Evolutionary conservation across 2,797 vertebrate genomes (phyloP), one percentile per base, ranked within the genome.

Genomic region (Limnodromus scolopaceus): DNA sequence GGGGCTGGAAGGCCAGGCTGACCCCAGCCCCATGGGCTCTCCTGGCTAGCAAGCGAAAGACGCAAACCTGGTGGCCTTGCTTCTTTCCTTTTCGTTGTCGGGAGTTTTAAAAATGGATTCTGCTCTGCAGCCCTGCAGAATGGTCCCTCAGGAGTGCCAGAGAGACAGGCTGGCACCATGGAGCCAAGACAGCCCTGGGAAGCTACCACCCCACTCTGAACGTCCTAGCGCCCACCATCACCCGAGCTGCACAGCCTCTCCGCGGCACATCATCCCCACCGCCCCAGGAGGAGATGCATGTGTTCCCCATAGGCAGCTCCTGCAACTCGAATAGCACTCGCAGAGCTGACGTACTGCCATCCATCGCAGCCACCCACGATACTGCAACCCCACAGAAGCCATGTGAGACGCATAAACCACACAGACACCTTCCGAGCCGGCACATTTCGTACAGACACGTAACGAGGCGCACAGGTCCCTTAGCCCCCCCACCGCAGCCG

Each of bases 231-330:
- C 96, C 95, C 96, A 97, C 96, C 96, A 96, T 85, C 96, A 97
- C 96, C 96, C 96, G 96, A 97, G 96, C 96, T 97, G 96, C 96
- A 97, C 96, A 96, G 96, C 96, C 95, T 97, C 96, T 97, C 96
- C 96, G 96, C 96, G 96, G 96, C 96, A 97, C 96, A 97, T 97
- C 96, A 97, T 97, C 96, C 96, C 96, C 96, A 97, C 96, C 96
- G 96, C 96, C 96, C 96, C 96, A 89, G 96, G 96, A 97, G 96
- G 96, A 97, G 96, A 97, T 97, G 96, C 96, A 96, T 97, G 96
- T 97, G 96, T 96, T 97, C 96, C 96, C 96, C 96, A 97, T 97
- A 97, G 96, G 96, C 96, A 97, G 96, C 96, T 97, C 96, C 96
- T 97, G 96, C 96, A 96, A 96, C 96, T 97, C 96, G 95, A 96